phyloP scores from a whole-genome alignment of 2,113 vertebrate species.

The Glaucomys volans region DNA sequence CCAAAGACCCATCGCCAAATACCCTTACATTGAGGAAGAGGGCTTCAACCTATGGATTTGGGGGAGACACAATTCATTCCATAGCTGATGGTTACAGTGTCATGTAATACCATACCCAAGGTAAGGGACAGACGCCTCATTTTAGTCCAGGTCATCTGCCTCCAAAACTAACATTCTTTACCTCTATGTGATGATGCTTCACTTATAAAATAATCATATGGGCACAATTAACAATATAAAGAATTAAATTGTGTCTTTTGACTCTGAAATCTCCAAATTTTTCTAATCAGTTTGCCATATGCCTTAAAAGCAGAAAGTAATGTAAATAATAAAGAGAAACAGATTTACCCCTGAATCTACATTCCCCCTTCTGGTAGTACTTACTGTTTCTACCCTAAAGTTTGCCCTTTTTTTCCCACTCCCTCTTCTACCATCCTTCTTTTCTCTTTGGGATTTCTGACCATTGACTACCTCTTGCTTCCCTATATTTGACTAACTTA shows the following conservation, averaged over 20 bases:
- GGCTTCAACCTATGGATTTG: background rate
- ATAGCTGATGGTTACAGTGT: background rate
- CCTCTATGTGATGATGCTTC: background rate
- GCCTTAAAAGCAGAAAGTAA: background rate
- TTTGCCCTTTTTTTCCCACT: background rate
- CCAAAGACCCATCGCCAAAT: background rate
- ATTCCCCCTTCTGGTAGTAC: background rate
- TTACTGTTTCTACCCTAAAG: background rate
- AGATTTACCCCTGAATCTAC: background rate
- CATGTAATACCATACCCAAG: background rate
- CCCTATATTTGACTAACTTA: background rate
- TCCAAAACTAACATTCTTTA: background rate
- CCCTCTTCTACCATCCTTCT: background rate
- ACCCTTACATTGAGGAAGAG: background rate
- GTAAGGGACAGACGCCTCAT: background rate
- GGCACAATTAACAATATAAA: background rate
- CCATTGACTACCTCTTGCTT: background rate
- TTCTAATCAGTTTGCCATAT: background rate
- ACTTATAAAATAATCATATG: background rate
- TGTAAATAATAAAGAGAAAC: background rate
- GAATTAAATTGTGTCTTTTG: background rate
- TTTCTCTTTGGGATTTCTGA: slow-evolving; percentile 11
- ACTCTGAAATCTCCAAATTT: background rate
- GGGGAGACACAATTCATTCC: background rate
- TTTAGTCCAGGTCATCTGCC: background rate